A percentile compares a stretch with the other conserved stretches of the same genome.
Conservation (phyloP, 2,113 vertebrate genomes). For the Rhinichthys klamathensis region DNA sequence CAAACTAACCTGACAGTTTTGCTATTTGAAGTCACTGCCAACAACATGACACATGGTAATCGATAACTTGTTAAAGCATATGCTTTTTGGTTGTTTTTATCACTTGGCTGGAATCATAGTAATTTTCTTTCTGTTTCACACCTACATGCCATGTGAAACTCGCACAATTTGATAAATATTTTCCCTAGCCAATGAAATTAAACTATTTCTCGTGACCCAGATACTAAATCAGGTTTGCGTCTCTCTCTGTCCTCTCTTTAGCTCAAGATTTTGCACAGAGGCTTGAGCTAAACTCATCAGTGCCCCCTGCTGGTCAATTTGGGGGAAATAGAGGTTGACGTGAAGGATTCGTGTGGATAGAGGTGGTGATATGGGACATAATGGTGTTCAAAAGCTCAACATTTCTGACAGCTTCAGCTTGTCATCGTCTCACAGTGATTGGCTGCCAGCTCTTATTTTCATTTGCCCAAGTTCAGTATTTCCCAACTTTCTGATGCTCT, state of each 20-base stretch:
- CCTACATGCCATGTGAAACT: slow-evolving; percentile 51
- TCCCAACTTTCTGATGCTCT: neutral
- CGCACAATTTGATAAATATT: slow-evolving; percentile 72
- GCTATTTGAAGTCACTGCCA: neutral
- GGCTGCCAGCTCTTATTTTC: neutral
- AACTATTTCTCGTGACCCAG: slow-evolving; percentile 72
- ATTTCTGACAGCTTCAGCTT: neutral
- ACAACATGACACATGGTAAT: slow-evolving; percentile 12
- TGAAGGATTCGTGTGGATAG: neutral
- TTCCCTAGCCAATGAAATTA: slow-evolving; percentile 67
- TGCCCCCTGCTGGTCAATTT: slow-evolving; percentile 70
- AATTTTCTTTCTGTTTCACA: slow-evolving; percentile 58
- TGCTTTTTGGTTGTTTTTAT: slow-evolving; percentile 40
- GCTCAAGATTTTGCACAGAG: slow-evolving; percentile 6
- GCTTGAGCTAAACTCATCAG: slow-evolving; percentile 65
- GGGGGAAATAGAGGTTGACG: neutral
- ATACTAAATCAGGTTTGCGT: slow-evolving; percentile 72
- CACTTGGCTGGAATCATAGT: slow-evolving; percentile 62
- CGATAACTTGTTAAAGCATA: neutral
- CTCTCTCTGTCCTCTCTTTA: slow-evolving; percentile 47
- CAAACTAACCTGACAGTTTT: neutral
- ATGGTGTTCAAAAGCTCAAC: neutral
- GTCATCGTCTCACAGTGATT: neutral
- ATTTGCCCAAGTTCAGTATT: neutral
- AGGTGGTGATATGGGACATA: neutral